Base-by-base conservation (phyloP, 2,888 invertebrate species). In the Dastarcus helophoroides region DNA sequence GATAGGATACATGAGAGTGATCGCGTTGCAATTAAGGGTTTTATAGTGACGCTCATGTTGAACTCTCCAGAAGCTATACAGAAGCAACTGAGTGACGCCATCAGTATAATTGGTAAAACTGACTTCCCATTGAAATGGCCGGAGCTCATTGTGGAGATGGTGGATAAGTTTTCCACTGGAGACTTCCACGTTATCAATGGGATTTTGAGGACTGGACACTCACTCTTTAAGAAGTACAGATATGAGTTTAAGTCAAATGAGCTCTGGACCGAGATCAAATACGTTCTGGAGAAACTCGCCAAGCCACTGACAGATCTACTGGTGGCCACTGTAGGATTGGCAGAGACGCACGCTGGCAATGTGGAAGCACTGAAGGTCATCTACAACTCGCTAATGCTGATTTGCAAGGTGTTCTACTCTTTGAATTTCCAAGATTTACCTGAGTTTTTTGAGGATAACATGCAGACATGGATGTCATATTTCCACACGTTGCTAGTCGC, bases 61-160 rank as follows among this genome's bases (percentile, higher is more conserved):
- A 81, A 80, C 47, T 86, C 90, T 14, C 89, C 91, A 0, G 82
- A 85, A 50, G 71, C 81, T 0, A 78, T 95, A 36, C 95, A 97
- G 58, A 80, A 88, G 49, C 95, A 97, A 62, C 69, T 93, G 26
- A 93, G 91, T 47, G 94, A 94, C 65, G 91, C 93, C 0, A 85
- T 97, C 22, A 86, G 90, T 43, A 88, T 91, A 14, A 94, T 97
- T 36, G 95, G 95, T n/a, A 81, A 83, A 53, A 78, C 84, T 46
- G 98, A 98, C 65, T 99, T 98, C 56, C 98, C 98, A 0, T 76
- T 80, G 38, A 88, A 91, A 56, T 98, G 98, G 98, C 91, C 89
- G 0, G 79, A 80, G 40, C 71, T 99, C 2, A 81, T 98, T 14
- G 73, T 82, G 17, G 84, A 93, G 57, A 88, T 99, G 85, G 86